Percentiles rank a stretch among this genome's conserved stretches.
Evolutionary conservation across 2,888 invertebrate genomes (phyloP).

Genomic region (Amiota minor): DNA sequence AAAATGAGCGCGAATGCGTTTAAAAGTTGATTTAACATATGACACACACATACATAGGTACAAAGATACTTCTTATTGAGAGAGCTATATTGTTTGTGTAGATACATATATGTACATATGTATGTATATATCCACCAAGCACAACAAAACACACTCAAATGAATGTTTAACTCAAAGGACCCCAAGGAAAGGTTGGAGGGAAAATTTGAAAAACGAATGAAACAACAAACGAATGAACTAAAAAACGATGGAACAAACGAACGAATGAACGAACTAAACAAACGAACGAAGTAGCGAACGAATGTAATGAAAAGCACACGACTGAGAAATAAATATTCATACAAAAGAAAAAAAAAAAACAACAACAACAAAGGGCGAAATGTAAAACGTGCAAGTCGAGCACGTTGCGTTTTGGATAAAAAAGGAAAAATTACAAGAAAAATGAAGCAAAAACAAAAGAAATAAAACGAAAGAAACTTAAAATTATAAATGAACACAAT

Average conservation of each 20-base stretch:
- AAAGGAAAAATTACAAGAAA: background rate
- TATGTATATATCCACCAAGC: background rate
- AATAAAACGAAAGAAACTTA: background rate
- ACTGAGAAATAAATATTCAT: background rate
- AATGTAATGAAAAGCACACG: background rate
- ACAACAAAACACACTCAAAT: conserved; percentile 13
- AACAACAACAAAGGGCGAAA: too few relatives aligned
- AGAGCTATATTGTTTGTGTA: too few relatives aligned
- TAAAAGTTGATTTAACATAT: conserved; percentile 14
- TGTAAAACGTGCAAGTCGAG: background rate
- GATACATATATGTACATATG: background rate
- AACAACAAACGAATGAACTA: background rate
- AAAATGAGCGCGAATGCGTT: conserved; percentile 23
- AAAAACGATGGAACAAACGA: background rate
- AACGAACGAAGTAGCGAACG: background rate
- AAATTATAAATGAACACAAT: background rate
- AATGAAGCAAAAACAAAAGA: background rate
- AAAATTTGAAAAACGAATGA: too few relatives aligned
- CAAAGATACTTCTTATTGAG: background rate
- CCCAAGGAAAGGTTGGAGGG: too few relatives aligned
- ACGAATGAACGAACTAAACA: background rate
- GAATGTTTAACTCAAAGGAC: background rate
- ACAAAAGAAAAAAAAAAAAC: too few relatives aligned
- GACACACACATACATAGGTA: background rate
- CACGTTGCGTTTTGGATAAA: conserved; percentile 3